A percentile compares a stretch with the other conserved stretches of the same genome.
phyloP scores from a whole-genome alignment of 2,888 invertebrate species.

The Rhagophthalmus giganteus region DNA sequence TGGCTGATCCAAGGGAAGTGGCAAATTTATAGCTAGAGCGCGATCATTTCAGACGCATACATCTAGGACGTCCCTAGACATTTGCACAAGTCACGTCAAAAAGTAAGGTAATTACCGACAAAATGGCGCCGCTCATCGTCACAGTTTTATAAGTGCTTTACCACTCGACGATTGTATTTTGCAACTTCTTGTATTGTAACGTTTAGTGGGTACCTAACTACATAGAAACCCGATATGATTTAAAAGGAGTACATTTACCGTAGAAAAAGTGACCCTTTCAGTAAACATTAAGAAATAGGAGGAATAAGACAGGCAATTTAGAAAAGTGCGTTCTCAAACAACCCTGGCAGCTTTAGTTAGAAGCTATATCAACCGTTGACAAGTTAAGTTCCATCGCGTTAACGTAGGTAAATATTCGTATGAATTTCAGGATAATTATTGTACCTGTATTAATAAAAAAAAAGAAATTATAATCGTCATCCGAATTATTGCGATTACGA shows the following conservation, averaged over 20 bases:
- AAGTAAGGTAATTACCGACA: conserved; percentile 45
- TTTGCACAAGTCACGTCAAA: conserved; percentile 43
- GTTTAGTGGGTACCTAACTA: conserved; percentile 6
- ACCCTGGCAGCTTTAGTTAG: conserved; percentile 24
- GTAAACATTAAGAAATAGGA: conserved; percentile 26
- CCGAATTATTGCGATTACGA: too few species aligned
- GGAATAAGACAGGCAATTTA: conserved; percentile 27
- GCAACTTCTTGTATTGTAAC: not conserved
- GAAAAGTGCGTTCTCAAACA: conserved; percentile 31
- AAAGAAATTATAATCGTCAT: too few species aligned
- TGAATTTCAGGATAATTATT: too few species aligned
- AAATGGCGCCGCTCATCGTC: conserved; percentile 46
- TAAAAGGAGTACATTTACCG: conserved; percentile 20
- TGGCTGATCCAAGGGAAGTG: conserved; percentile 44
- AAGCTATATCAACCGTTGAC: conserved; percentile 29
- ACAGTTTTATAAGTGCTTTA: conserved; percentile 36
- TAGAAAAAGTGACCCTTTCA: conserved; percentile 22
- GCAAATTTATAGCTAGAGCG: conserved; percentile 48
- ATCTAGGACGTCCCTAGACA: conserved; percentile 42
- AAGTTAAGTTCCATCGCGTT: conserved; percentile 28
- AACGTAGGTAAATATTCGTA: conserved; percentile 27
- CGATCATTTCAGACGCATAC: conserved; percentile 44
- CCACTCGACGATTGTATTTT: not conserved
- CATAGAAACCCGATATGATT: conserved; percentile 16
- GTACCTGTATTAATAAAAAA: too few species aligned